Base-by-base conservation (phyloP, 2,888 invertebrate species). In the Pherbina coryleti region DNA sequence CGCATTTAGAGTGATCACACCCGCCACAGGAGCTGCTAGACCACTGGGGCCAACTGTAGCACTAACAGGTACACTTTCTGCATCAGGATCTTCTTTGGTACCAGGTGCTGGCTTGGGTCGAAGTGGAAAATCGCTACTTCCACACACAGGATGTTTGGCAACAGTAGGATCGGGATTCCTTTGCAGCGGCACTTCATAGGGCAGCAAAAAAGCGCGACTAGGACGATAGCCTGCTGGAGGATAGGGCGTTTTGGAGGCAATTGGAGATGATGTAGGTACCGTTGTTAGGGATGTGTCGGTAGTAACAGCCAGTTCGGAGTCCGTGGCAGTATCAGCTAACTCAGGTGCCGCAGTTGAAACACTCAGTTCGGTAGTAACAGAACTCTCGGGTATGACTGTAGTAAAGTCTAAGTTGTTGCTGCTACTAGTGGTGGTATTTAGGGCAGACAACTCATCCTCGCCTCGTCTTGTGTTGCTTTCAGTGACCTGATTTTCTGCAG, bases 61-160 rank as follows among this genome's bases (percentile, higher is more conserved):
- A 2, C 83, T 85, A 9, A 85, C 78, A 19, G 84, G 76, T 9
- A 87, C 86, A 71, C 82, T 83, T 28, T 87, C 88, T 0, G 87
- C 80, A 71, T 87, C 87, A 11, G 87, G 88, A 37, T 88, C 84
- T 55, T 81, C 82, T 49, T 82, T 81, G 64, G 84, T 81, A 25
- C 84, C 85, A 0, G 85, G 83, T 44, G 84, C 82, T 0, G 88
- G 88, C 5, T 84, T 86, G 55, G 88, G 88, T 69, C 82, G 83
- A 37, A 88, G 66, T 5, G 88, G 88, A 79, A 87, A 82, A 4
- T 84, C 86, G 78, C 86, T 87, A 5, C 84, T 84, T 5, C 87
- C 88, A 28, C 87, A 87, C 5, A 82, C 81, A 0, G 87, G 88
- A 83, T 87, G 83, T 37, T 85, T 37, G 51, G 37, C 60, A 51